Conservation (phyloP, 2,888 invertebrate species). For the Blastobasis lacticolella region DNA sequence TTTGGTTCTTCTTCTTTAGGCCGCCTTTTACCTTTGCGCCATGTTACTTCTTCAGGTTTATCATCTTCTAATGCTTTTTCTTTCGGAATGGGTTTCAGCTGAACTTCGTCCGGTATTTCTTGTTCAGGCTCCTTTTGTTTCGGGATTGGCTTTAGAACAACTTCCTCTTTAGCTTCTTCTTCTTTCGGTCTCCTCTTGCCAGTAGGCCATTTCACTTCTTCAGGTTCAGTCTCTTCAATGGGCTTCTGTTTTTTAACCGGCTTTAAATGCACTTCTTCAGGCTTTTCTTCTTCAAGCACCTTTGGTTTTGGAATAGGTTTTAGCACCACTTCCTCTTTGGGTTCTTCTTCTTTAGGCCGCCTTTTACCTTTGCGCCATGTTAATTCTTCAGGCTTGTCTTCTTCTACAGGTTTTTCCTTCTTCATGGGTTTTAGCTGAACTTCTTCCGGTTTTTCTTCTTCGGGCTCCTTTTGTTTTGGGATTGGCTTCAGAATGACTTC, state of each 20-base stretch:
- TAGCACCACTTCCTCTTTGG: conserved; percentile 19
- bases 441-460: conserved; percentile 27
- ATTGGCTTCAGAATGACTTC: conserved; percentile 62
- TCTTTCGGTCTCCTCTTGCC: conserved; percentile 33
- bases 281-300: conserved; percentile 24
- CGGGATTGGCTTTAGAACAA: conserved; percentile 35
- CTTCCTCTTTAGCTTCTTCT: conserved; percentile 35
- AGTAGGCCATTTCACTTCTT: conserved; percentile 36
- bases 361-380: conserved; percentile 24
- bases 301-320: conserved; percentile 35
- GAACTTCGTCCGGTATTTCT: conserved; percentile 54
- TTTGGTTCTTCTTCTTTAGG: conserved; percentile 24
- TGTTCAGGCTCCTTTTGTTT: conserved; percentile 29
- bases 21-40: conserved; percentile 21
- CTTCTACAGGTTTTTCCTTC: conserved; percentile 29
- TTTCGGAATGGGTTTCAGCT: conserved; percentile 24
- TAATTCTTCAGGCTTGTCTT: conserved; percentile 21
- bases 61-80: conserved; percentile 24
- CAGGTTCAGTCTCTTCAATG: conserved; percentile 23
- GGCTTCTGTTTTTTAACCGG: conserved; percentile 24
- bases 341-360: conserved; percentile 36
- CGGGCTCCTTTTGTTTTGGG: conserved; percentile 11
- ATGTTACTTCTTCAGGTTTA: conserved; percentile 39
- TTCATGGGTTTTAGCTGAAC: conserved; percentile 41
- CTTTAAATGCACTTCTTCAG: conserved; percentile 55